Base-by-base conservation (phyloP, 2,888 invertebrate species). In the Aricia artaxerxes region DNA sequence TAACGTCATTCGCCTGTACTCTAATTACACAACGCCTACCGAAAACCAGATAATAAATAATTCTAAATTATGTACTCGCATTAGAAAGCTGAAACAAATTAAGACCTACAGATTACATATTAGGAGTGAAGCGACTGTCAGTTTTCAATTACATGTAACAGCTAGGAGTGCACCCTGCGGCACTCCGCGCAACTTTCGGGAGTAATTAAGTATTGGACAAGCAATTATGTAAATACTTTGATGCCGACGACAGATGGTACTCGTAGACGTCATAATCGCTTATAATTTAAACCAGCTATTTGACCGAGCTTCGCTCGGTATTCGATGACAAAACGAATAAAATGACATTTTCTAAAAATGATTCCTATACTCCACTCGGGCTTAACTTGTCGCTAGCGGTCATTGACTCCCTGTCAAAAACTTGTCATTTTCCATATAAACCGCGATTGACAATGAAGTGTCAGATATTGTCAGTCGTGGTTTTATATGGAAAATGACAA, bases 101-200 rank as follows among this genome's bases (percentile, higher is more conserved):
- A 61, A 60, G 75, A 79, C 60, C 75, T 79, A 49, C 61, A 75
- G 44, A 73, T 78, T 78, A 69, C 69, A 78, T 78, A 76, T 79
- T 75, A 75, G 44, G 57, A 75, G 75, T 80, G 80, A 78, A 82
- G 80, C 60, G 72, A 81, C 82, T 83, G 85, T 85, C 84, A 83
- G 85, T 86, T 85, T 87, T 89, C 88, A 89, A 89, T 89, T 88
- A 87, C 82, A 79, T 80, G 81, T 85, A 88, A 88, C 88, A 85
- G 84, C 86, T 85, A 87, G 86, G 84, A 83, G 78, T 77, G 80
- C 80, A 80, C 85, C 86, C 82, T 81, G 83, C 53, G 85, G 86
- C 86, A 78, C 78, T 82, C 83, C 83, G 82, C 84, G 84, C 85
- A 84, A 85, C 81, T 85, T 85, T 87, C 82, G 84, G 79, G 78